phyloP scores from a whole-genome alignment of 2,888 invertebrate species.

The Melanchra persicariae region DNA sequence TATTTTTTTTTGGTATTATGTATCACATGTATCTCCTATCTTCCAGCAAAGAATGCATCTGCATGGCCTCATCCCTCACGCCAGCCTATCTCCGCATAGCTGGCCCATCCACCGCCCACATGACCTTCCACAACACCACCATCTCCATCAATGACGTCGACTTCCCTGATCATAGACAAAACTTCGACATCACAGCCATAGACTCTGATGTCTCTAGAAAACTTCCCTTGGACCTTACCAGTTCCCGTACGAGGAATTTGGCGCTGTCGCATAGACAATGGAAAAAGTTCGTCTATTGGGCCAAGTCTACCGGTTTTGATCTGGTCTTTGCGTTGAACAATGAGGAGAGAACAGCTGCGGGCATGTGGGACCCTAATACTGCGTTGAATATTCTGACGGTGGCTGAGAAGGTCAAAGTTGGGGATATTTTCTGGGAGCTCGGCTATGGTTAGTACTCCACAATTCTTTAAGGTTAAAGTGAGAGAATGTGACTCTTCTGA shows the following conservation, averaged over 20 bases:
- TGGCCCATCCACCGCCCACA: constrained; percentile 91
- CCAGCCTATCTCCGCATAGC: constrained; percentile 94
- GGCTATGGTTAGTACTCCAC: constrained; percentile 92
- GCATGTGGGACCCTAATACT: constrained; percentile 93
- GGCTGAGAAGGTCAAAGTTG: constrained; percentile 92
- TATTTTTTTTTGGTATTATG: too few relatives aligned
- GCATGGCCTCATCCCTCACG: constrained; percentile 92
- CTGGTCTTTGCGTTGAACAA: constrained; percentile 93
- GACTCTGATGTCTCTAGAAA: constrained; percentile 55
- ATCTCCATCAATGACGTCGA: constrained; percentile 75
- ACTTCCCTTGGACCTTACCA: constrained; percentile 11
- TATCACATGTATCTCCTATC: constrained; percentile 8
- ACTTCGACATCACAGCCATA: constrained; percentile 48
- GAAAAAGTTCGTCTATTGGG: constrained; percentile 87
- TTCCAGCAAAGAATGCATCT: constrained; percentile 90
- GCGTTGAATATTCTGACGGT: constrained; percentile 92
- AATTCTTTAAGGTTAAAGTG: background rate
- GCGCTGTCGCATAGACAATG: constrained; percentile 77
- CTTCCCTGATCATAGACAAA: constrained; percentile 40
- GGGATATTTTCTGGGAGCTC: constrained; percentile 93
- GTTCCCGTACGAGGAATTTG: constrained; percentile 53
- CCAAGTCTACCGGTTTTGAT: constrained; percentile 90
- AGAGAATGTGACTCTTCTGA: too few relatives aligned
- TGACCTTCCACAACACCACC: constrained; percentile 83
- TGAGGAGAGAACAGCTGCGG: constrained; percentile 84